phyloP scores from a whole-genome alignment of 2,113 vertebrate species.

The Alces alces region DNA sequence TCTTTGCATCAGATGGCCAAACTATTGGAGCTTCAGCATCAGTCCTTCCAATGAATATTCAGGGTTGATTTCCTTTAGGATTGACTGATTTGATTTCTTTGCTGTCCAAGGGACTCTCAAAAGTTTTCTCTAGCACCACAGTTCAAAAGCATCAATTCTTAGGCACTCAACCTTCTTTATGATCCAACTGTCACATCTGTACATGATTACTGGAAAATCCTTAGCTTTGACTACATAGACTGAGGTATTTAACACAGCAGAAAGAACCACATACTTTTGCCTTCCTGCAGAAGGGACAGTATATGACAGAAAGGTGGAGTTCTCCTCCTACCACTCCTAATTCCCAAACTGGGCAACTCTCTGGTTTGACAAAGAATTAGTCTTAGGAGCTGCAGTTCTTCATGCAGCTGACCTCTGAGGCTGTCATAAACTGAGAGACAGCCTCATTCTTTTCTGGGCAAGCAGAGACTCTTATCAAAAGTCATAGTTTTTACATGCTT shows the following conservation, averaged over 20 bases:
- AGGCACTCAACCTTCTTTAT: neutral
- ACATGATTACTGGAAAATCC: neutral
- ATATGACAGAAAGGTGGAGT: neutral
- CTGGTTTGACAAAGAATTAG: neutral
- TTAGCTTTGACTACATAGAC: neutral
- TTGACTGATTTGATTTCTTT: neutral
- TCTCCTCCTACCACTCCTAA: neutral
- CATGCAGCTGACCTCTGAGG: neutral
- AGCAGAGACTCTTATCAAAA: neutral
- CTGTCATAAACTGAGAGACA: neutral
- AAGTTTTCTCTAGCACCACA: neutral
- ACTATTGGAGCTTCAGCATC: neutral
- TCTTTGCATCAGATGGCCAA: neutral
- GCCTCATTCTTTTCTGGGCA: neutral
- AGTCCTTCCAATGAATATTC: neutral
- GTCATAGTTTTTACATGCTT: neutral
- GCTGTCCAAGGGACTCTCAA: neutral
- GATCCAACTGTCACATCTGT: neutral
- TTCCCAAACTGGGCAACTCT: neutral
- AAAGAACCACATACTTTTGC: neutral
- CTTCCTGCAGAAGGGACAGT: neutral
- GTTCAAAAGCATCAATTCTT: neutral
- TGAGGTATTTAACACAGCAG: neutral
- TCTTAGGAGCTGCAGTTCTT: neutral
- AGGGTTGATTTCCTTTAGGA: neutral